A percentile compares a stretch with the other conserved stretches of the same genome.
Evolutionary conservation across 2,888 invertebrate species (phyloP).

Genomic region (Trachelus iudaicus): DNA sequence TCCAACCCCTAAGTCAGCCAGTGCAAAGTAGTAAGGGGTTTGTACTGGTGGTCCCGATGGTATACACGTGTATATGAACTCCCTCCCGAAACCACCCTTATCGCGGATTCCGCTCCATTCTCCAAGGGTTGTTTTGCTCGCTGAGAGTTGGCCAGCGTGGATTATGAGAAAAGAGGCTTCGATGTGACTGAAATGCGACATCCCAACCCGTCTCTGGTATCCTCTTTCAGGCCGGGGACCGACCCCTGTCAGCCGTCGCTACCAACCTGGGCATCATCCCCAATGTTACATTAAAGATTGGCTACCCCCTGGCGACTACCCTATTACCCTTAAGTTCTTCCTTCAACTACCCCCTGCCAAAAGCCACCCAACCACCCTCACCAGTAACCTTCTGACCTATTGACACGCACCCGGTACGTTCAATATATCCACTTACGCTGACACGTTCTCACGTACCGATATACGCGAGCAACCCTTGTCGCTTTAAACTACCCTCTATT

Average conservation of each 20-base stretch:
- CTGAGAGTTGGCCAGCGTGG: constrained; percentile 16
- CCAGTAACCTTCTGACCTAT: background rate
- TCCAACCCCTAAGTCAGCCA: too few species aligned
- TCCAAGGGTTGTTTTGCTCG: constrained; percentile 38
- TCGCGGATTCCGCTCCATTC: constrained; percentile 60
- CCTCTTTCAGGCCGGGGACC: too few species aligned
- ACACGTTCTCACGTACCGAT: too few species aligned
- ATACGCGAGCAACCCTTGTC: too few species aligned
- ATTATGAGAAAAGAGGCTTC: background rate
- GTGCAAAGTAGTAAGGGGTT: too few species aligned
- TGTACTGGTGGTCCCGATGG: too few species aligned
- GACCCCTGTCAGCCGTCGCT: too few species aligned
- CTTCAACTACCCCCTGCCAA: too few species aligned
- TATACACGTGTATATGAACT: background rate
- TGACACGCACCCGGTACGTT: background rate
- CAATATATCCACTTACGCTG: too few species aligned
- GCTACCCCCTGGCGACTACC: background rate
- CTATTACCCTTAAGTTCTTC: background rate
- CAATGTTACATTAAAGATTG: background rate
- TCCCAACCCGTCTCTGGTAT: too few species aligned
- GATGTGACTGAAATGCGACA: constrained; percentile 5
- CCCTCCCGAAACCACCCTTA: constrained; percentile 39
- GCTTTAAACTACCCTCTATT: too few species aligned
- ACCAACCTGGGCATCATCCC: background rate
- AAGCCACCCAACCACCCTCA: too few species aligned